Evolutionary conservation across 2,797 vertebrate species (phyloP), one percentile per base, ranked within the genome.

Genomic region (Microctenopoma stevenorrisi): DNA sequence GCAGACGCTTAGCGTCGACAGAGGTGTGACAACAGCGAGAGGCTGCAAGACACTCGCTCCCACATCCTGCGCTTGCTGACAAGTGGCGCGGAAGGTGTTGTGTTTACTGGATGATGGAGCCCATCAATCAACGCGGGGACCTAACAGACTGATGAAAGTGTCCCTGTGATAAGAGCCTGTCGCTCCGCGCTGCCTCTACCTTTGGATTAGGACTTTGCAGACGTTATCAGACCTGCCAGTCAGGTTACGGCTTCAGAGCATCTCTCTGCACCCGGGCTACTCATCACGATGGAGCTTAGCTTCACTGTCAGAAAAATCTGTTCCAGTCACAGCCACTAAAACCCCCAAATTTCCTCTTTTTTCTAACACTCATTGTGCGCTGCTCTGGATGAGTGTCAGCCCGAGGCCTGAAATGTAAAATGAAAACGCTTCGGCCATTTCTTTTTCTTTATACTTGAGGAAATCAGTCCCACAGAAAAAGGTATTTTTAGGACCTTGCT

Each of bases 151-250:
- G 76, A 78, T 70, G 67, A 78, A 81, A 68, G 76, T 5, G 83
- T 77, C 73, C 78, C 73, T 2, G 46, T 54, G 67, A 63, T 52
- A 61, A 58, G 66, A 74, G 77, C 43, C 56, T 8, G 56, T 42
- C 48, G 48, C 66, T 67, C 76, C 35, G 49, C 12, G 5, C 68
- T 51, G 50, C 69, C 74, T 67, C 76, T 38, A 59, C 68, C 72
- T 67, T 42, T 18, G 58, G 75, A 72, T 37, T 57, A 60, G 69
- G 62, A 52, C 64, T 70, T 62, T 43, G 26, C 54, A 33, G 76
- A 83, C 59, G 3, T 81, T 73, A 84, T 83, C 76, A 79, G 72
- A 85, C 65, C 76, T 82, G 64, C 70, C 68, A 78, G 79, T 85
- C 83, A 81, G 72, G 78, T 68, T 38, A 51, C 64, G 76, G 77